A percentile compares a stretch with the other conserved stretches of the same genome.
Evolutionary conservation across 2,888 invertebrate species (phyloP).

Genomic region (Girardia tigrina): DNA sequence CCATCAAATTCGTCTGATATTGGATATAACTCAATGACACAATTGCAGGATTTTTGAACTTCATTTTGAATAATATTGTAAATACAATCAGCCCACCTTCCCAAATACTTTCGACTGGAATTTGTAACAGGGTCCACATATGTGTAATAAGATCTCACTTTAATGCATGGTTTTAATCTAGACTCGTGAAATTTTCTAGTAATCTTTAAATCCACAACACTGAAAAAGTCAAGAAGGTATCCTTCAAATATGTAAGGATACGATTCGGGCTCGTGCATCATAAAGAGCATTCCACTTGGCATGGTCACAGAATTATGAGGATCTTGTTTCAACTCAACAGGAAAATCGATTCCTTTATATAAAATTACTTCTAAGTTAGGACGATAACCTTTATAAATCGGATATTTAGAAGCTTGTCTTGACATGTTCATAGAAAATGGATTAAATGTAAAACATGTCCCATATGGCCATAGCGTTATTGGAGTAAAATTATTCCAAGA

Average conservation of each 20-base stretch:
- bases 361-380: constrained; percentile 21
- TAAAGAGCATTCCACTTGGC: constrained; percentile 6
- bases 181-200: not conserved
- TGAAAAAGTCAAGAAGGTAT: not conserved
- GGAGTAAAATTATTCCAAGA: not conserved
- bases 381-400: constrained; percentile 1
- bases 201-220: constrained; percentile 25
- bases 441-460: constrained; percentile 31
- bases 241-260: constrained; percentile 21
- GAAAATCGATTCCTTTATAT: constrained; percentile 11
- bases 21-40: constrained; percentile 7
- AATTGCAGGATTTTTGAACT: constrained; percentile 14
- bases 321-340: not conserved
- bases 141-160: not conserved
- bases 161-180: constrained; percentile 14
- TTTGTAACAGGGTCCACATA: constrained; percentile 21
- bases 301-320: constrained; percentile 16
- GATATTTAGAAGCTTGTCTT: not conserved
- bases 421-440: not conserved
- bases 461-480: constrained; percentile 16
- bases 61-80: constrained; percentile 28
- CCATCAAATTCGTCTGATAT: not conserved
- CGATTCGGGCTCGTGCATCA: constrained; percentile 28
- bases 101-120: not conserved
- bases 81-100: constrained; percentile 27